Evolutionary conservation across 1,140 invertebrate species (phyloP), one percentile per base, ranked within the genome.

Genomic region (Hyles vespertilio): DNA sequence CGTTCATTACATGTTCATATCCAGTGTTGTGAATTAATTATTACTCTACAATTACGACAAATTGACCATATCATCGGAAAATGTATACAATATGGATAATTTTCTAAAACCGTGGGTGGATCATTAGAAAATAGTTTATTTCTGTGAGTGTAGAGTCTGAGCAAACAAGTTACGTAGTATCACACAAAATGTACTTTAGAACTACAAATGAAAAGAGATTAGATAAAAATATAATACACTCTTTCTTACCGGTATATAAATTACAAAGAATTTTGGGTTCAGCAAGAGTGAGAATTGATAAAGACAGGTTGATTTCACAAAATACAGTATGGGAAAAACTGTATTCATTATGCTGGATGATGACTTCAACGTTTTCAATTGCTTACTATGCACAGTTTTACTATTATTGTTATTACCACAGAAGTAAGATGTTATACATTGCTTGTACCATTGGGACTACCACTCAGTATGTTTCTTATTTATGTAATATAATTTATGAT

Each of bases 301-400:
- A 56, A 55, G 33, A 52, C 22, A 57, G 52, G 5, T 3, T 22
- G 9, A 32, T 51, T 11, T 33, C 12, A 32, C 8, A n/a, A 12
- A 49, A 32, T 10, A 46, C 44, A 10, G 3, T 12, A n/a, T 36
- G 36, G 34, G 52, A 62, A n/a, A 57, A 49, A 44, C 32, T 62
- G 5, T 62, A 62, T 7, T 12, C 60, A n/a, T 43, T 62, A 9
- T 36, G 52, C 32, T 62, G 60, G 44, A 44, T 57, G 11, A 11
- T 48, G 1, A 44, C 12, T 32, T 32, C 46, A 3, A 48, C 55
- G 10, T 22, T 48, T 6, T 62, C 60, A 2, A 32, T 57, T 43
- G 2, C 7, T 48, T 56, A 58, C 9, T 53, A 48, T 7, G 3
- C 3, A 11, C 7, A 12, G 10, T 51, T 51, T 53, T 62, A 43